These are phyloP conservation scores for Helogale parvula DNA, from an alignment of 2,113 vertebrate genomes.

Conservation along the genomic window DNA sequence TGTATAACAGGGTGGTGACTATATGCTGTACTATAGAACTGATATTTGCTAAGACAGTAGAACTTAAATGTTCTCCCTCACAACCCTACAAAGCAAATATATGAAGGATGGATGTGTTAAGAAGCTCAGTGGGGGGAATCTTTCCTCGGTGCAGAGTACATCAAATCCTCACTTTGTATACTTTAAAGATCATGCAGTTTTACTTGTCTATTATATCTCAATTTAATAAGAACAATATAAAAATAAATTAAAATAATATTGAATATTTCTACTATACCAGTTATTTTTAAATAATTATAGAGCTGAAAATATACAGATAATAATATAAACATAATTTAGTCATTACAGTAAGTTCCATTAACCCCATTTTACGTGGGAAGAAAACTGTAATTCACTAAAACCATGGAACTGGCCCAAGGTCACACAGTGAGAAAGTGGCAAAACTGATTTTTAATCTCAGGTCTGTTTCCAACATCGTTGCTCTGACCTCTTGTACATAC, in stretches of 20 bases:
- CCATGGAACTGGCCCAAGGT: not conserved
- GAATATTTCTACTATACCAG: not conserved
- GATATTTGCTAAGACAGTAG: not conserved
- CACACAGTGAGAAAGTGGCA: not conserved
- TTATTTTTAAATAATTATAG: conserved; percentile 14
- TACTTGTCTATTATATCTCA: not conserved
- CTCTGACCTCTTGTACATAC: not conserved
- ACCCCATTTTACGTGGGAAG: not conserved
- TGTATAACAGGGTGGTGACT: not conserved
- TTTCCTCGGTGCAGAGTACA: not conserved
- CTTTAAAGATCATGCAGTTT: conserved; percentile 8
- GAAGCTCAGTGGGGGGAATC: not conserved
- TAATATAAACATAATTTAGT: not conserved
- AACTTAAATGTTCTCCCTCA: not conserved
- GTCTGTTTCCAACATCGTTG: not conserved
- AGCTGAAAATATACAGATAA: not conserved
- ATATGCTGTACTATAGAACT: not conserved
- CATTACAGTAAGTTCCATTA: not conserved
- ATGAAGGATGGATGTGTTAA: not conserved
- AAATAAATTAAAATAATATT: conserved; percentile 20
- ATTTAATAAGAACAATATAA: not conserved
- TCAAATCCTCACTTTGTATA: not conserved
- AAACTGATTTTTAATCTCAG: not conserved
- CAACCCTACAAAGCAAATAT: not conserved
- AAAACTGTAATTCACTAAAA: conserved; percentile 15